Evolutionary conservation across 2,888 invertebrate species (phyloP), one percentile per base, ranked within the genome.

Genomic region (Pasiphila rectangulata): DNA sequence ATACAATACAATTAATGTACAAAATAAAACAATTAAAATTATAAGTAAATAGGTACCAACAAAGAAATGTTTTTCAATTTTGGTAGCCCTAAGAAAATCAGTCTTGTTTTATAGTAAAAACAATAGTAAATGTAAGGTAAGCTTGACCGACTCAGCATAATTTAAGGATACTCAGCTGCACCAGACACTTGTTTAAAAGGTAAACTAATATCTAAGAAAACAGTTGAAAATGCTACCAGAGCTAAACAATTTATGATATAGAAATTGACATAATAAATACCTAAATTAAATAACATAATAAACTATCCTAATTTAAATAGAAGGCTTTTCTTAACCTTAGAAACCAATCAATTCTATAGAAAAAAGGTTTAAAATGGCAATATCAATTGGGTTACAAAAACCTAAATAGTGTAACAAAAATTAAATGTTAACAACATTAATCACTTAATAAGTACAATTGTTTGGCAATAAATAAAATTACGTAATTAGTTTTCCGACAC

Each of bases 241-340:
- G 40, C 49, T 13, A 46, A 41, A 37, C 24, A 29, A 13, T 44
- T 30, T 35, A 35, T 17, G 32, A 23, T 40, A 36, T 46, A 51
- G 29, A 48, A 59, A 59, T 59, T 56, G 56, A 59, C 58, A 58
- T 42, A 54, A 54, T 54, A 56, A 59, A 51, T 48, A 56, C 46
- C 29, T 49, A 55, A 54, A 53, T 41, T 35, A 57, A 46, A 32
- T 40, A 48, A 42, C 42, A 44, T 38, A 45, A 52, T 35, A 37
- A 4, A 35, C 37, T 51, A 54, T 25, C 51, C 44, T 50, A 37
- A 40, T 40, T 44, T 9, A 51, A 46, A 45, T 49, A 16, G 44
- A 45, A 37, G 25, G 23, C 35, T 9, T 19, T 32, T 9, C 10
- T 17, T n/a, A 15, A 32, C 9, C 10, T 32, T 2, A 17, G 27